These are phyloP conservation scores for Parapsyche elsis DNA, from an alignment of 1,140 invertebrate genomes.

Conservation along the genomic window DNA sequence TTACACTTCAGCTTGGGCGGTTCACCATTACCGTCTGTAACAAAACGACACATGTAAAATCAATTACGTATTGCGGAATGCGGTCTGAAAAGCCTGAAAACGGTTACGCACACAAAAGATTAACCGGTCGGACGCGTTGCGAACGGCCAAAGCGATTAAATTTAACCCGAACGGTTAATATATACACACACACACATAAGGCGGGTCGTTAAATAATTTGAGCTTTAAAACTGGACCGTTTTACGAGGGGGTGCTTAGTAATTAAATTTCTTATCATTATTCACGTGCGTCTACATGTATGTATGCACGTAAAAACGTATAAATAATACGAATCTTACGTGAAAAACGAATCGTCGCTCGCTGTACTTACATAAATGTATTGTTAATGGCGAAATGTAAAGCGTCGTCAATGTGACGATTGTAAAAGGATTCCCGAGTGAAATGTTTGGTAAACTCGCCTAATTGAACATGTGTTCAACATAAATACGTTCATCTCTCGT, in stretches of 20 bases:
- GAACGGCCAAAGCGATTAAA: slow-evolving; percentile 31
- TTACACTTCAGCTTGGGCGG: slow-evolving; percentile 91
- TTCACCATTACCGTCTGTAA: slow-evolving; percentile 75
- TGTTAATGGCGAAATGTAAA: neutral
- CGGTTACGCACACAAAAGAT: slow-evolving; percentile 37
- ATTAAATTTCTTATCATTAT: slow-evolving; percentile 41
- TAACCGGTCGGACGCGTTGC: slow-evolving; percentile 32
- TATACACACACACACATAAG: neutral
- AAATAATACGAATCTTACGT: too few species aligned
- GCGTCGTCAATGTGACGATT: neutral
- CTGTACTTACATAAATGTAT: too few species aligned
- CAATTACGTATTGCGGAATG: neutral
- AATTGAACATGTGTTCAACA: slow-evolving; percentile 48
- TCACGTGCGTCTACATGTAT: neutral
- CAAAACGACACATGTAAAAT: slow-evolving; percentile 56
- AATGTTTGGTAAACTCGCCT: slow-evolving; percentile 50
- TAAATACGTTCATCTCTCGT: slow-evolving; percentile 38
- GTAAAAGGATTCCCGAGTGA: slow-evolving; percentile 46
- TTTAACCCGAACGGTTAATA: neutral
- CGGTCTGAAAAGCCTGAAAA: neutral
- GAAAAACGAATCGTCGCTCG: too few species aligned
- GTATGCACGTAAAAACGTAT: too few species aligned
- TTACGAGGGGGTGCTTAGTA: slow-evolving; percentile 1
- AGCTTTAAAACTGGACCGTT: slow-evolving; percentile 18
- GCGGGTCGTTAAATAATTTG: slow-evolving; percentile 30